These are phyloP conservation scores for Pao palembangensis DNA, from an alignment of 2,113 vertebrate genomes.

Conservation along the genomic window DNA sequence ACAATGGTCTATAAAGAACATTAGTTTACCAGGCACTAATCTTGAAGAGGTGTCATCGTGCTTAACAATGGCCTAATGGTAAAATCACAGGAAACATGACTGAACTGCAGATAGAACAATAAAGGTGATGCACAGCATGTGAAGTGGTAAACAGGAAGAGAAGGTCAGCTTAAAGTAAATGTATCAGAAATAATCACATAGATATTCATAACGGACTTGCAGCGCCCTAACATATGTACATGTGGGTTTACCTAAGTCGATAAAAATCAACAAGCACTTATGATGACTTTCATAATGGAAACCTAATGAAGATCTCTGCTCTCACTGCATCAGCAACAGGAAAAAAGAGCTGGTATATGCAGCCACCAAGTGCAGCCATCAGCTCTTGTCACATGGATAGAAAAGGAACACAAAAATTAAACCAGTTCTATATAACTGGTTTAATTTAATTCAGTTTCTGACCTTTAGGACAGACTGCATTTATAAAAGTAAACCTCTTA, in stretches of 20 bases:
- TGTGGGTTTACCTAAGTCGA: neutral
- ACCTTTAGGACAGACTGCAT: neutral
- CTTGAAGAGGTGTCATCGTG: neutral
- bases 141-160: neutral
- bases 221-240: constrained; percentile 2
- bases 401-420: neutral
- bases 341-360: too few species aligned
- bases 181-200: constrained; percentile 2
- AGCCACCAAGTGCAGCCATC: too few species aligned
- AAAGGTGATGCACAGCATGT: neutral
- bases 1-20: constrained; percentile 11
- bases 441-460: too few species aligned
- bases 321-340: neutral
- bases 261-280: neutral
- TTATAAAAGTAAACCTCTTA: neutral
- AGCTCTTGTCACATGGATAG: neutral
- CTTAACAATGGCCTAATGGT: constrained; percentile 13
- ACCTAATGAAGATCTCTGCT: neutral
- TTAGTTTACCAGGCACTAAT: constrained; percentile 17
- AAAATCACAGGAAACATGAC: constrained; percentile 7
- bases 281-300: neutral
- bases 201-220: neutral
- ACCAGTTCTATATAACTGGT: too few species aligned
- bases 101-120: constrained; percentile 1
- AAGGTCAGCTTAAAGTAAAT: constrained; percentile 4